These are phyloP conservation scores for Drosophila subquinaria DNA, from an alignment of 2,888 invertebrate genomes.

Conservation along the genomic window DNA sequence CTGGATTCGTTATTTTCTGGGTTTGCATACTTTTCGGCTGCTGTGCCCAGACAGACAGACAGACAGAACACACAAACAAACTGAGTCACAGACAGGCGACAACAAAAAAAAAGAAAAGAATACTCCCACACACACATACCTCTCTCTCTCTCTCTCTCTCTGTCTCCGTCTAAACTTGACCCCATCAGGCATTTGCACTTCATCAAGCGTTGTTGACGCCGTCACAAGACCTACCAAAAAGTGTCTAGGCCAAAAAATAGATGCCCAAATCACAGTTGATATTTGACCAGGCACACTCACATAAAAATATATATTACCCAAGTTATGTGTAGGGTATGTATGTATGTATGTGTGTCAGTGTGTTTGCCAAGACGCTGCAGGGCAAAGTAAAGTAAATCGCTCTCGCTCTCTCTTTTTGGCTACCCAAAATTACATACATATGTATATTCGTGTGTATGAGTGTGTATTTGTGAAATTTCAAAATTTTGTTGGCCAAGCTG, in stretches of 20 bases:
- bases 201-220: slow-evolving; percentile 59
- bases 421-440: neutral
- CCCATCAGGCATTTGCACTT: slow-evolving; percentile 76
- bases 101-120: slow-evolving; percentile 22
- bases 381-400: slow-evolving; percentile 54
- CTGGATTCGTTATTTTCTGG: slow-evolving; percentile 36
- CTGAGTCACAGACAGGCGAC: slow-evolving; percentile 26
- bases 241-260: slow-evolving; percentile 51
- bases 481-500: slow-evolving; percentile 57
- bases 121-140: slow-evolving; percentile 22
- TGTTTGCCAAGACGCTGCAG: slow-evolving; percentile 68
- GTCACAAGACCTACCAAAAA: slow-evolving; percentile 40
- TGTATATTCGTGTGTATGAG: neutral
- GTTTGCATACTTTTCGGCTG: slow-evolving; percentile 49
- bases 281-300: slow-evolving; percentile 45
- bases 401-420: slow-evolving; percentile 21
- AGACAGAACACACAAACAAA: slow-evolving; percentile 31
- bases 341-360: slow-evolving; percentile 54
- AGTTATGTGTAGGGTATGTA: neutral
- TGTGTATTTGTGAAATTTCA: slow-evolving; percentile 22
- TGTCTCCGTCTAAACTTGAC: slow-evolving; percentile 70
- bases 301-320: slow-evolving; percentile 1
- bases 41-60: slow-evolving; percentile 55
- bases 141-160: neutral
- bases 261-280: slow-evolving; percentile 46